Percentiles rank a stretch among this genome's conserved stretches.
phyloP scores from a whole-genome alignment of 1,140 invertebrate genomes.

The Batillaria attramentaria region DNA sequence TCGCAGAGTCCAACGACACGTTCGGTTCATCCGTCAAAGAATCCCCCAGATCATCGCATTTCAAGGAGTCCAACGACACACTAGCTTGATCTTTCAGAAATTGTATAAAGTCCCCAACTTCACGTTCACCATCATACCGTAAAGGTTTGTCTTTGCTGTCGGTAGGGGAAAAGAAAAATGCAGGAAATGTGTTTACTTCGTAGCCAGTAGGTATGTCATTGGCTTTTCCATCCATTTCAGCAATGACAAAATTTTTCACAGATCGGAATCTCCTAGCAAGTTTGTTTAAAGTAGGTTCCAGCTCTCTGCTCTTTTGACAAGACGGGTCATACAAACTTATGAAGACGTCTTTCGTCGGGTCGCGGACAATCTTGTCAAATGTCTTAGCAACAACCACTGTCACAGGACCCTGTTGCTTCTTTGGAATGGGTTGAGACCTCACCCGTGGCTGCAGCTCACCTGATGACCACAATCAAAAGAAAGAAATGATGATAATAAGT shows the following conservation, averaged over 20 bases:
- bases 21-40: too few relatives aligned
- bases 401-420: constrained; percentile 86
- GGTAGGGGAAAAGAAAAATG: constrained; percentile 95
- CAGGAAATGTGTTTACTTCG: constrained; percentile 95
- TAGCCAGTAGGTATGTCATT: constrained; percentile 94
- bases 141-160: constrained; percentile 85
- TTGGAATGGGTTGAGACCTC: constrained; percentile 95
- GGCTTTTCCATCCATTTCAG: constrained; percentile 98
- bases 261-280: constrained; percentile 88
- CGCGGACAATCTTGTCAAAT: constrained; percentile 93
- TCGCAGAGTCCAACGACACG: too few relatives aligned
- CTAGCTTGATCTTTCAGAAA: constrained; percentile 95
- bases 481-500: too few relatives aligned
- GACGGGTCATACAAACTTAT: constrained; percentile 98
- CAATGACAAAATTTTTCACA: constrained; percentile 90
- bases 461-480: constrained; percentile 51
- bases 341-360: constrained; percentile 92
- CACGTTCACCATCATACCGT: constrained; percentile 91
- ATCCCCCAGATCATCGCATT: too few relatives aligned
- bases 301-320: constrained; percentile 97
- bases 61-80: too few relatives aligned
- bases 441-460: constrained; percentile 89
- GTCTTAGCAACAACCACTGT: constrained; percentile 95
- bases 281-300: constrained; percentile 94
- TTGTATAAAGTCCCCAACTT: constrained; percentile 94